A percentile compares a stretch with the other conserved stretches of the same genome.
Conservation (phyloP, 2,113 vertebrate species). For the Phalacrocorax brasilianus region DNA sequence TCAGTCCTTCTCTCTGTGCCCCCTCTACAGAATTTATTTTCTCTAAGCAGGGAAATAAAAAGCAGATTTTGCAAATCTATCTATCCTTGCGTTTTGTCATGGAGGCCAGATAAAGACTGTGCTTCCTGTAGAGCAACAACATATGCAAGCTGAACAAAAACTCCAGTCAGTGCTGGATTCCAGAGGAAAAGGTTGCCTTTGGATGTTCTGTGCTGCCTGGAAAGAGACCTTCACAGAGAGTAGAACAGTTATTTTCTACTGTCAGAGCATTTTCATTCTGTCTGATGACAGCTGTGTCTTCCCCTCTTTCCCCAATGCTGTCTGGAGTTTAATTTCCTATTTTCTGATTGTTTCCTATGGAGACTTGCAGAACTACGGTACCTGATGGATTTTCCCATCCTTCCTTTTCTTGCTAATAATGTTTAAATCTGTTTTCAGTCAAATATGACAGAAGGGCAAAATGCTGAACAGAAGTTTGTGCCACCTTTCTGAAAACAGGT, state of each 20-base stretch:
- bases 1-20: not conserved
- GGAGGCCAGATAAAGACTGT: not conserved
- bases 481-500: not conserved
- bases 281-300: not conserved
- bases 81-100: not conserved
- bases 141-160: not conserved
- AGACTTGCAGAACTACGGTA: not conserved
- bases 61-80: not conserved
- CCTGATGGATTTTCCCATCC: not conserved
- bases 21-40: not conserved
- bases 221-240: not conserved
- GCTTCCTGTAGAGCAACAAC: not conserved
- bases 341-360: not conserved
- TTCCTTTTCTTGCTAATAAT: not conserved
- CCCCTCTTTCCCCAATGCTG: not conserved
- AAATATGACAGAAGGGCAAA: not conserved
- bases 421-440: conserved; percentile 1
- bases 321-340: not conserved
- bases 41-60: not conserved
- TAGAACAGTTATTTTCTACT: not conserved
- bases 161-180: not conserved
- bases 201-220: not conserved
- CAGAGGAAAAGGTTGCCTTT: not conserved
- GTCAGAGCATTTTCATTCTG: not conserved
- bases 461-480: not conserved